Conservation (phyloP, 1,140 invertebrate species). For the Lithobius niger region DNA sequence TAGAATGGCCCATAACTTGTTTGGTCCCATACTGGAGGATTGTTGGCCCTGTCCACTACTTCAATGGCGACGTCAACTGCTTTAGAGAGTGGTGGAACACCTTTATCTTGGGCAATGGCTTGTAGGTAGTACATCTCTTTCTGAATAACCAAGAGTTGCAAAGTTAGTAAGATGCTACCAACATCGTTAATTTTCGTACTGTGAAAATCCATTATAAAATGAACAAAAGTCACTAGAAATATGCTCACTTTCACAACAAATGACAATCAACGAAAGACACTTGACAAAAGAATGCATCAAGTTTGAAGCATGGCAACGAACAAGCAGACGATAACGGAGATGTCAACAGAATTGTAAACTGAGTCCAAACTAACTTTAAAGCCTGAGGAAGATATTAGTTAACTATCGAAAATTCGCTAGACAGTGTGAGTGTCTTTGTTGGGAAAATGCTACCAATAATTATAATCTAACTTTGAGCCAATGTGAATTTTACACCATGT, state of each 20-base stretch:
- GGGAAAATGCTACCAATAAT: no score
- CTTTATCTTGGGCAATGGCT: slow-evolving; percentile 92
- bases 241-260: background rate
- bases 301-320: no score
- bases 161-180: background rate
- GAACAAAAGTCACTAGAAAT: background rate
- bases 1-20: slow-evolving; percentile 88
- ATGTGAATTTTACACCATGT: no score
- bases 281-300: no score
- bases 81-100: slow-evolving; percentile 78
- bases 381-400: no score
- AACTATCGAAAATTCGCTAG: no score
- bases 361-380: no score
- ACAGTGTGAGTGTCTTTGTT: no score
- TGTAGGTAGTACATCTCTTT: slow-evolving; percentile 93
- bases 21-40: slow-evolving; percentile 93
- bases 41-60: slow-evolving; percentile 87
- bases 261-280: no score
- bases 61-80: slow-evolving; percentile 94
- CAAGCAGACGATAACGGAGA: no score
- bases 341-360: no score
- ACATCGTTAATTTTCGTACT: background rate
- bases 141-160: slow-evolving; percentile 39
- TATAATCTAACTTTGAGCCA: no score
- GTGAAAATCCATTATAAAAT: background rate